These are phyloP conservation scores for Agrochola lychnidis DNA, from an alignment of 2,888 invertebrate genomes.

Conservation along the genomic window DNA sequence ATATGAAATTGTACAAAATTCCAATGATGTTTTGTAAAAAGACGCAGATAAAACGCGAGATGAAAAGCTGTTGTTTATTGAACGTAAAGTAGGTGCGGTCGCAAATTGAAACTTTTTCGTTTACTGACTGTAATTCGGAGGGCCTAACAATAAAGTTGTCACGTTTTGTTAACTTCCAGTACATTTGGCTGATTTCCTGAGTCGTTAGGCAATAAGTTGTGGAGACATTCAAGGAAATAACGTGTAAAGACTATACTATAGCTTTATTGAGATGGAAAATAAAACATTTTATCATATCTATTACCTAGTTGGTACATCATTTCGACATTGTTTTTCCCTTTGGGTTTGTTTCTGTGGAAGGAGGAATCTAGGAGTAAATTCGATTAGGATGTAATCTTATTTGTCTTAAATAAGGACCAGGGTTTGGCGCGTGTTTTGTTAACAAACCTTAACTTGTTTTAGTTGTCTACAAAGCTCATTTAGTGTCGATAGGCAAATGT, in stretches of 20 bases:
- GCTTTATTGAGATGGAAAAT: neutral
- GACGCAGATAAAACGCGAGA: constrained; percentile 44
- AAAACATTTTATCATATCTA: neutral
- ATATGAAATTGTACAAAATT: constrained; percentile 51
- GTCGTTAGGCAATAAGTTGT: constrained; percentile 11
- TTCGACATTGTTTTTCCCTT: neutral
- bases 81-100: constrained; percentile 27
- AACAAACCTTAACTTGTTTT: neutral
- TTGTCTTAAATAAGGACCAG: neutral
- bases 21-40: constrained; percentile 37
- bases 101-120: constrained; percentile 51
- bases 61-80: constrained; percentile 53
- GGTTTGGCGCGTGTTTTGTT: neutral
- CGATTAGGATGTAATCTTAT: neutral
- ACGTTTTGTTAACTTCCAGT: constrained; percentile 24
- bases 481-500: neutral
- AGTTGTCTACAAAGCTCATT: neutral
- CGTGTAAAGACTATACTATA: neutral
- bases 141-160: constrained; percentile 40
- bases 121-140: constrained; percentile 42
- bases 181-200: constrained; percentile 31
- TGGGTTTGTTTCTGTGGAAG: neutral
- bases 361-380: neutral
- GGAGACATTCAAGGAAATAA: constrained; percentile 15
- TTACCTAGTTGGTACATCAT: neutral